A percentile compares a stretch with the other conserved stretches of the same genome.
These are phyloP conservation scores for Hydraecia micacea DNA, from an alignment of 2,888 invertebrate species.

Conservation along the genomic window DNA sequence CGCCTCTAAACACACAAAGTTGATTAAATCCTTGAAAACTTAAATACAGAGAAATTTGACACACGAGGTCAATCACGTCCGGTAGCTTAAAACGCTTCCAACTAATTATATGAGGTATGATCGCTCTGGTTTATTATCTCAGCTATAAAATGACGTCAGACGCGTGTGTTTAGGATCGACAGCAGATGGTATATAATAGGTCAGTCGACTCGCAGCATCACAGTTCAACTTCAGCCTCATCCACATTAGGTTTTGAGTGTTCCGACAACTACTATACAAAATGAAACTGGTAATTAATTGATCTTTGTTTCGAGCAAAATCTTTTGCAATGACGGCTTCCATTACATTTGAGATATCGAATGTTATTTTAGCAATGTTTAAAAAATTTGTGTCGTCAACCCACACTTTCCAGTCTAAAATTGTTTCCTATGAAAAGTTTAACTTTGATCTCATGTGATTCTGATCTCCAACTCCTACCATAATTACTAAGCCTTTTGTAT, in stretches of 20 bases:
- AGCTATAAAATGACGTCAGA: conserved; percentile 81
- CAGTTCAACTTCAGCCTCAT: conserved; percentile 74
- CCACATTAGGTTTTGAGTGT: conserved; percentile 58
- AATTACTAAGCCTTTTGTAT: not conserved
- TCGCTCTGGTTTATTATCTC: conserved; percentile 76
- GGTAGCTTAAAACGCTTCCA: conserved; percentile 70
- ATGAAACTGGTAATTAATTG: conserved; percentile 87
- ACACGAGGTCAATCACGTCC: conserved; percentile 81
- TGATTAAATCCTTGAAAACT: conserved; percentile 75
- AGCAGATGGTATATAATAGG: conserved; percentile 85
- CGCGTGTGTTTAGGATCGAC: conserved; percentile 81
- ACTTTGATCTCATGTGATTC: not conserved
- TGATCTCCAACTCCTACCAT: not conserved
- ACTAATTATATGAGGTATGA: conserved; percentile 82
- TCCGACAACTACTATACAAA: conserved; percentile 66
- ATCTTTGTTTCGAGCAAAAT: conserved; percentile 38
- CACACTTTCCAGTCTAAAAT: not conserved
- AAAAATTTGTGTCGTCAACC: not conserved
- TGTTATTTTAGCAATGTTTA: not conserved
- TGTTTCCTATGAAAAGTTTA: not conserved
- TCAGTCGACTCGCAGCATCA: conserved; percentile 75
- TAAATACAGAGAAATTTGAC: conserved; percentile 76
- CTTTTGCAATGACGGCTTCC: not conserved
- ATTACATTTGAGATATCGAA: not conserved
- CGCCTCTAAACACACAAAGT: conserved; percentile 12